Percentiles rank a stretch among this genome's conserved stretches.
phyloP scores from a whole-genome alignment of 2,113 vertebrate genomes.

The Panthera tigris region DNA sequence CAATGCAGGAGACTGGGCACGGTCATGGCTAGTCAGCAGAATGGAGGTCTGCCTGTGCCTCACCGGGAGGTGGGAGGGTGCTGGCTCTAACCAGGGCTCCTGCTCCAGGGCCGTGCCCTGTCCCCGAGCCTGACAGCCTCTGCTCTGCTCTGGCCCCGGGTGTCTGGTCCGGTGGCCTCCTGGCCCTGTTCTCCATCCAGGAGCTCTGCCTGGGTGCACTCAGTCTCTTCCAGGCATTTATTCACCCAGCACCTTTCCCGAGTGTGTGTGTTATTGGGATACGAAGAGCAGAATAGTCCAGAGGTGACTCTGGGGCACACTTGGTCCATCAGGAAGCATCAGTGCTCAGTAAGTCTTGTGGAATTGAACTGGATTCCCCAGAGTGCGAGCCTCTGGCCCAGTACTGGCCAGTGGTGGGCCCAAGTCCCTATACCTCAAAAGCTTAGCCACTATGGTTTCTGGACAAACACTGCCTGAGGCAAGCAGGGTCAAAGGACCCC shows the following conservation, averaged over 20 bases:
- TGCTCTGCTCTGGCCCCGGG: neutral
- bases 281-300: neutral
- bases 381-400: neutral
- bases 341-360: neutral
- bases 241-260: neutral
- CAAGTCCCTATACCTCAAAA: neutral
- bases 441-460: neutral
- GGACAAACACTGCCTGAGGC: neutral
- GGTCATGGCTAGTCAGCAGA: accelerated
- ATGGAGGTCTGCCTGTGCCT: neutral
- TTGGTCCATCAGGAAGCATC: neutral
- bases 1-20: neutral
- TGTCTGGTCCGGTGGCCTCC: neutral
- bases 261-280: too few relatives aligned
- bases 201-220: neutral
- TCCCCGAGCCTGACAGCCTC: neutral
- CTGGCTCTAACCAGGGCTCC: neutral
- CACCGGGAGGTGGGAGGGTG: neutral
- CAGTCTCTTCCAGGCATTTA: accelerated
- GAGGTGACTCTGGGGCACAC: neutral
- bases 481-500: neutral
- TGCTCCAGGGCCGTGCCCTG: neutral
- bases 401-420: neutral
- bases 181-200: neutral
- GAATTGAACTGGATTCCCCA: neutral